Evolutionary conservation across 2,113 vertebrate species (phyloP).

Genomic region (Castor canadensis): DNA sequence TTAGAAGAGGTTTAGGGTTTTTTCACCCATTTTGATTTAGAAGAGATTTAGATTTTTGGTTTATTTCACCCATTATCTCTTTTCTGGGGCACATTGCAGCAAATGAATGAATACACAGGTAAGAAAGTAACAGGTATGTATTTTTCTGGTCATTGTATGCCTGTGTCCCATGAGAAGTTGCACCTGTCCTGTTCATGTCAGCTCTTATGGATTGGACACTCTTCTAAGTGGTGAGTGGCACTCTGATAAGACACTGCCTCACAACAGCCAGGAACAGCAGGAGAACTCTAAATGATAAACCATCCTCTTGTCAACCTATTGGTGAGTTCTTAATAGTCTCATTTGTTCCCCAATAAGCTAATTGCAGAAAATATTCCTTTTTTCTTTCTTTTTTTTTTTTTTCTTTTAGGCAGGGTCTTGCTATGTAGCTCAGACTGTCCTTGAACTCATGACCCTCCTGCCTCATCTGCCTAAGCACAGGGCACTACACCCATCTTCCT

Average conservation of each 20-base stretch:
- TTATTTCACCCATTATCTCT: background rate
- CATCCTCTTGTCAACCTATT: background rate
- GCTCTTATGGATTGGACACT: too few species aligned
- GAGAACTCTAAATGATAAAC: background rate
- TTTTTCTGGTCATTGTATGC: background rate
- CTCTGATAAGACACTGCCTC: background rate
- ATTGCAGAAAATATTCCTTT: slow-evolving; percentile 13
- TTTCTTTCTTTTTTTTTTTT: background rate
- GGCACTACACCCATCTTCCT: too few species aligned
- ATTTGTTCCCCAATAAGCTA: background rate
- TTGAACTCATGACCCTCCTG: too few species aligned
- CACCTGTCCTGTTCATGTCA: too few species aligned
- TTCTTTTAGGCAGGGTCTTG: too few species aligned
- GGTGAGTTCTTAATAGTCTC: background rate
- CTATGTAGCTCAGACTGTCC: too few species aligned
- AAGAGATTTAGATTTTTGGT: background rate
- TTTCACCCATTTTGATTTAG: background rate
- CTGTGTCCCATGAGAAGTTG: background rate
- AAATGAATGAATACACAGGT: background rate
- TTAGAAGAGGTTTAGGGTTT: background rate
- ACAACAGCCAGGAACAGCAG: background rate
- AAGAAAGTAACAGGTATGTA: background rate
- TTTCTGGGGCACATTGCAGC: background rate
- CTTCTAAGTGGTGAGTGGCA: too few species aligned
- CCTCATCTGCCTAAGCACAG: too few species aligned